Evolutionary conservation across 2,888 invertebrate genomes (phyloP).

Genomic region (Pyrrhia umbra): DNA sequence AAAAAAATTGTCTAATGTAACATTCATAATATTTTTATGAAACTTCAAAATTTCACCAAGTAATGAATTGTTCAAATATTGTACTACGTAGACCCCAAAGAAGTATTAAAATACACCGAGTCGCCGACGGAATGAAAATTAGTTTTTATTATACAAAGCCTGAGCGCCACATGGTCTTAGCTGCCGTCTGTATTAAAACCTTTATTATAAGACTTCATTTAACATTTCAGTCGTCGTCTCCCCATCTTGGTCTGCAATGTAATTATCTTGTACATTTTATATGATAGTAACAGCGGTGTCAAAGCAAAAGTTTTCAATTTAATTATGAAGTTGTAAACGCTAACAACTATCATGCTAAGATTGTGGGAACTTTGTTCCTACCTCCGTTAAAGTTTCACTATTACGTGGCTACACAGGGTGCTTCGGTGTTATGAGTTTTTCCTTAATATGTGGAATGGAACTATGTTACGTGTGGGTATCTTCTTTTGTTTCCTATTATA

Average conservation of each 20-base stretch:
- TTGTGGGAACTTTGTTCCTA: slow-evolving; percentile 34
- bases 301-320: slow-evolving; percentile 32
- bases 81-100: background rate
- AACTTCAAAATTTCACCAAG: background rate
- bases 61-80: background rate
- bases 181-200: slow-evolving; percentile 11
- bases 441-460: slow-evolving; percentile 1
- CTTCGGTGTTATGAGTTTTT: slow-evolving; percentile 6
- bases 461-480: background rate
- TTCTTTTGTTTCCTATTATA: background rate
- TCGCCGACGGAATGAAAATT: slow-evolving; percentile 14
- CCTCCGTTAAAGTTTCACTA: slow-evolving; percentile 41
- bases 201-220: slow-evolving; percentile 35
- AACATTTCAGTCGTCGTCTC: slow-evolving; percentile 8
- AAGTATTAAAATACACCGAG: background rate
- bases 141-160: slow-evolving; percentile 21
- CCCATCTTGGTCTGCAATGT: slow-evolving; percentile 16
- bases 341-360: slow-evolving; percentile 36
- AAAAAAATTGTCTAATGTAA: background rate
- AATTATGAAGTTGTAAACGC: slow-evolving; percentile 45
- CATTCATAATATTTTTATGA: background rate
- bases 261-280: slow-evolving; percentile 30
- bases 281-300: slow-evolving; percentile 2
- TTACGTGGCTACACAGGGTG: slow-evolving; percentile 15
- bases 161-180: slow-evolving; percentile 13